Evolutionary conservation across 2,113 vertebrate species (phyloP).

Genomic region (Apteryx owenii): DNA sequence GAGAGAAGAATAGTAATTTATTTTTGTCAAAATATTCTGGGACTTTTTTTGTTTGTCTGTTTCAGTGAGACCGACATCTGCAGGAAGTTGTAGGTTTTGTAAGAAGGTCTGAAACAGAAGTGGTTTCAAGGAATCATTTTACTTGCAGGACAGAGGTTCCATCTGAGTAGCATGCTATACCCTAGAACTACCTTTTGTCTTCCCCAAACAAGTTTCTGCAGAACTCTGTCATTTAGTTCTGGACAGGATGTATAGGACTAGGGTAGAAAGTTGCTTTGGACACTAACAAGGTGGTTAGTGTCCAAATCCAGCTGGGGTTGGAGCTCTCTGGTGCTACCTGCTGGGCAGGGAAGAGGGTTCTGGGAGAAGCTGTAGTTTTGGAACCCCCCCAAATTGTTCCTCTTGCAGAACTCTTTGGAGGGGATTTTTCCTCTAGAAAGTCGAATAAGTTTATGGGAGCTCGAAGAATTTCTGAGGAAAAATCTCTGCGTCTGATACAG

Average conservation of each 20-base stretch:
- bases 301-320: background rate
- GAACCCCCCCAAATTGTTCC: accelerated
- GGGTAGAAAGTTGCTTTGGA: background rate
- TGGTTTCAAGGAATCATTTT: background rate
- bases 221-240: background rate
- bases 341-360: background rate
- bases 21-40: background rate
- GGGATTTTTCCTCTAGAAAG: background rate
- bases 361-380: background rate
- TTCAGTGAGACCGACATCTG: background rate
- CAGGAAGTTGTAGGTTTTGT: background rate
- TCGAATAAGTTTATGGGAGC: background rate
- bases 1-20: background rate
- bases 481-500: background rate
- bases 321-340: background rate
- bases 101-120: background rate
- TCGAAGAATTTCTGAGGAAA: background rate
- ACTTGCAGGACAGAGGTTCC: background rate
- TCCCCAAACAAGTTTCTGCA: background rate
- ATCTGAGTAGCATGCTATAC: background rate
- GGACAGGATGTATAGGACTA: background rate
- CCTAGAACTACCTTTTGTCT: background rate
- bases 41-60: background rate
- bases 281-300: background rate
- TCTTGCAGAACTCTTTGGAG: background rate